phyloP scores from a whole-genome alignment of 2,113 vertebrate species.

The Gopherus flavomarginatus region DNA sequence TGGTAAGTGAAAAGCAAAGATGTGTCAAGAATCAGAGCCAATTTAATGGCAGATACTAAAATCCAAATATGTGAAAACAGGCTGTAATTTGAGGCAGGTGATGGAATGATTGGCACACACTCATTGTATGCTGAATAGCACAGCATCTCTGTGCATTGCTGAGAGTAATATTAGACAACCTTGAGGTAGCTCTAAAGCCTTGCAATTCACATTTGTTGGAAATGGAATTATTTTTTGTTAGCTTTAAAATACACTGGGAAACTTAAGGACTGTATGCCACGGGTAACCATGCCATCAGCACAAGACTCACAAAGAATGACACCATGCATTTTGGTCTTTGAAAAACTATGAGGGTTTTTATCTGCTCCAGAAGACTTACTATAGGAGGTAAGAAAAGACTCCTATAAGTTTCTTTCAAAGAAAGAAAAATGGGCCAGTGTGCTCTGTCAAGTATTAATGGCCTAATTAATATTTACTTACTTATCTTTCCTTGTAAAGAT shows the following conservation, averaged over 20 bases:
- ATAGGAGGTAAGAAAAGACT: rapidly evolving
- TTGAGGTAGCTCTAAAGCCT: conserved; percentile 7
- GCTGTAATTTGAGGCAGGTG: conserved; percentile 17
- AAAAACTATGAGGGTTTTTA: conserved; percentile 1
- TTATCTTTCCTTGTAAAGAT: background rate
- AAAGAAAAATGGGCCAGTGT: conserved; percentile 6
- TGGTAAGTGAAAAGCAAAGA: conserved; percentile 5
- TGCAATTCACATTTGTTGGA: conserved; percentile 32
- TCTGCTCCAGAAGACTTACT: background rate
- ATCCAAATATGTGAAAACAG: conserved; percentile 49
- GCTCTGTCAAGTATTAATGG: background rate
- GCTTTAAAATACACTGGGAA: conserved; percentile 18
- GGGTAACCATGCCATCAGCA: conserved; percentile 9
- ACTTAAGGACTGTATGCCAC: background rate
- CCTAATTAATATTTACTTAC: conserved; percentile 26
- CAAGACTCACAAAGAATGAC: background rate
- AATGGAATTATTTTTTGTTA: background rate
- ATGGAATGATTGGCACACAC: background rate
- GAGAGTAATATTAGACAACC: background rate
- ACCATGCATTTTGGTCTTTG: conserved; percentile 24
- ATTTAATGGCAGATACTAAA: conserved; percentile 48
- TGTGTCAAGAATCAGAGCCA: conserved; percentile 9
- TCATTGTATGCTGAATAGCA: background rate
- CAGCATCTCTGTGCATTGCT: background rate
- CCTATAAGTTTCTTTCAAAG: background rate